Conservation (phyloP, 1,140 invertebrate species). For the Ostrea edulis region DNA sequence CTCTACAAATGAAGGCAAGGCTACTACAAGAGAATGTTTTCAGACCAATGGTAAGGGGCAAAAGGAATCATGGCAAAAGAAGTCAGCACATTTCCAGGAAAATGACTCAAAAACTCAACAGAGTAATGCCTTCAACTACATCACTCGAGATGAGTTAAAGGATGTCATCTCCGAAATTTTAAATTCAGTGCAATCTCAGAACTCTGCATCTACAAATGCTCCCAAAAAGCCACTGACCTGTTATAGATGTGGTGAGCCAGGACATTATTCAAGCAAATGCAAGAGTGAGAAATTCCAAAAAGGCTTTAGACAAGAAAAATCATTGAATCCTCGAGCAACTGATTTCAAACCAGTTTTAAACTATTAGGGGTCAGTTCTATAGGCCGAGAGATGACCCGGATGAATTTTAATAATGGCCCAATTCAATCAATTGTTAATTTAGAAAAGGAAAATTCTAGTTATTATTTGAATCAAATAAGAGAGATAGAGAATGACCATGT, state of each 20-base stretch:
- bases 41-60: neutral
- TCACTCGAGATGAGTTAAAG: neutral
- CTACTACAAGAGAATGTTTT: neutral
- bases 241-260: neutral
- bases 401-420: neutral
- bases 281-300: neutral
- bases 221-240: neutral
- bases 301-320: too few species aligned
- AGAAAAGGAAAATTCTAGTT: neutral
- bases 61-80: neutral
- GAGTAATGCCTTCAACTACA: neutral
- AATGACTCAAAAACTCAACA: neutral
- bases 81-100: neutral
- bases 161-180: neutral
- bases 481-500: neutral
- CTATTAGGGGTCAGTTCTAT: constrained; percentile 7
- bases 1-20: neutral
- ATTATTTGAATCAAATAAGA: neutral
- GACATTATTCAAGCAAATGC: neutral
- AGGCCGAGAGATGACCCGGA: constrained; percentile 4
- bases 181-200: neutral
- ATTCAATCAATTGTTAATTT: neutral
- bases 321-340: neutral
- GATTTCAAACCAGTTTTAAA: constrained; percentile 16
- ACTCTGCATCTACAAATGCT: neutral